Conservation (phyloP, 2,888 invertebrate genomes). For the Pristionchus exspectatus region DNA sequence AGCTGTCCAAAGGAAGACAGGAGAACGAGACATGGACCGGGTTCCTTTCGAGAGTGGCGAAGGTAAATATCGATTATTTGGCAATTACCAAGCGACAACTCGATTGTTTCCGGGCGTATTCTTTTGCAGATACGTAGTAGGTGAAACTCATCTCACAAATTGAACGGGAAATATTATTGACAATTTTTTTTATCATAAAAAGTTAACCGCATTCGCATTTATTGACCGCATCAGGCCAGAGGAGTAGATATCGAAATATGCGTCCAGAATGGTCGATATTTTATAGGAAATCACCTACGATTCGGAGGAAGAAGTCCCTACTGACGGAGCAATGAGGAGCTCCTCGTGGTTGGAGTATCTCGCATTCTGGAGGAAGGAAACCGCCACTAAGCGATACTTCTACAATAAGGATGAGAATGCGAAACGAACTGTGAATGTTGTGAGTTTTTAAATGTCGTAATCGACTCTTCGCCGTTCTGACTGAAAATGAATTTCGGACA, state of each 20-base stretch:
- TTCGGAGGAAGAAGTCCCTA: neutral
- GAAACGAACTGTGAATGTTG: neutral
- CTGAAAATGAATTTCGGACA: neutral
- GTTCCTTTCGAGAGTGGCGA: neutral
- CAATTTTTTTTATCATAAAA: too few species aligned
- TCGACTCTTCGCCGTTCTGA: too few species aligned
- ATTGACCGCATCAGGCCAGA: too few species aligned
- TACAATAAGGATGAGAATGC: neutral
- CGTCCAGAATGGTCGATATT: too few species aligned
- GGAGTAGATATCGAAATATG: too few species aligned
- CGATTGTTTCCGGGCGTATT: too few species aligned
- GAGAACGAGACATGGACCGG: neutral
- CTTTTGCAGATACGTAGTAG: too few species aligned
- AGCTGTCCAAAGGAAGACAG: neutral
- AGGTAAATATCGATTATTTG: neutral
- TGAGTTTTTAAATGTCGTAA: too few species aligned
- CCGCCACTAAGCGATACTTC: neutral
- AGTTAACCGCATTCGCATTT: too few species aligned
- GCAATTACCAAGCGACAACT: too few species aligned
- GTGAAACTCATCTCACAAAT: too few species aligned
- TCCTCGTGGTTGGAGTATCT: neutral
- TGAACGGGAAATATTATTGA: too few species aligned
- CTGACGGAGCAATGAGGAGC: neutral
- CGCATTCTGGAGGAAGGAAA: neutral
- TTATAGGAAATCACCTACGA: neutral